Evolutionary conservation across 2,888 invertebrate species (phyloP).

Genomic region (Antitype chi): DNA sequence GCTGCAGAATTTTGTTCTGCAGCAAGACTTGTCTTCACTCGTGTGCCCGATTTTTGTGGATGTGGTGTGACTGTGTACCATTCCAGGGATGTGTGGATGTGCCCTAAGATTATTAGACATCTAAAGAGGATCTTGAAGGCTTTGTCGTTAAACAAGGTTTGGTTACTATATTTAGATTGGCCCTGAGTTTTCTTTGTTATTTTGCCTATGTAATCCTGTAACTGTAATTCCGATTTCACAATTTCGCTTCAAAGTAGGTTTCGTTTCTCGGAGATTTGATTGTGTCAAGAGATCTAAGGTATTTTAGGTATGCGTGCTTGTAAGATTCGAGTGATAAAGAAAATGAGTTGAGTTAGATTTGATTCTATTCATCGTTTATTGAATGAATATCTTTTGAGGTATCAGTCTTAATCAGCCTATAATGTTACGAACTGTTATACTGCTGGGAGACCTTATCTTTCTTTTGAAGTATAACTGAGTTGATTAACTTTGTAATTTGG

Average conservation of each 20-base stretch:
- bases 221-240: slow-evolving; percentile 14
- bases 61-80: neutral
- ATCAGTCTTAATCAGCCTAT: too few species aligned
- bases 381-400: neutral
- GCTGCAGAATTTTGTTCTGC: too few species aligned
- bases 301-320: slow-evolving; percentile 2
- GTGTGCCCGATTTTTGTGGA: neutral
- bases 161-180: slow-evolving; percentile 26
- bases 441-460: too few species aligned
- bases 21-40: too few species aligned
- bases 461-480: neutral
- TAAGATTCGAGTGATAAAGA: neutral
- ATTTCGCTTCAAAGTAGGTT: slow-evolving; percentile 8
- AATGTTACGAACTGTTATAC: too few species aligned
- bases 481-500: neutral
- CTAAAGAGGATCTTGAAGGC: slow-evolving; percentile 28
- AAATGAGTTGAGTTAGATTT: neutral
- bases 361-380: neutral
- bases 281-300: neutral
- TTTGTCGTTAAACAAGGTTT: slow-evolving; percentile 28
- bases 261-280: neutral
- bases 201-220: slow-evolving; percentile 6
- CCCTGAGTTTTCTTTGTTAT: neutral
- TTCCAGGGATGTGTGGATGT: neutral
- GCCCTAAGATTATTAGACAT: slow-evolving; percentile 27